Evolutionary conservation across 2,797 vertebrate genomes (phyloP).

Genomic region (Nannoperca obscura): DNA sequence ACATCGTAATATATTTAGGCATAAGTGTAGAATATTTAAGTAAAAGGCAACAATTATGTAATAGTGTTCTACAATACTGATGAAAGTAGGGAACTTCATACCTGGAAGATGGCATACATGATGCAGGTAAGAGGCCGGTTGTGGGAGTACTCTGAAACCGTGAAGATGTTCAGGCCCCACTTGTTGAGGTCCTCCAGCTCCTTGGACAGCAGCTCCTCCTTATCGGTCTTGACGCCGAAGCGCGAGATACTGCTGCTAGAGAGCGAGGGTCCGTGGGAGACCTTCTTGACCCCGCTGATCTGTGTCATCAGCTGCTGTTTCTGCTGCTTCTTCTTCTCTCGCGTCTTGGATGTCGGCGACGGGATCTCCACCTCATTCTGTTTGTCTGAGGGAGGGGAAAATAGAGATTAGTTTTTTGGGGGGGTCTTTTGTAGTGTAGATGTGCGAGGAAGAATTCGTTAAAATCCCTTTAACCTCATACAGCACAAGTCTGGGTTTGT

Average conservation of each 20-base stretch:
- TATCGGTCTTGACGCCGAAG: slow-evolving; percentile 96
- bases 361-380: slow-evolving; percentile 99
- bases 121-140: slow-evolving; percentile 96
- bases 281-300: slow-evolving; percentile 97
- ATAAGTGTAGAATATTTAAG: not conserved
- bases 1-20: not conserved
- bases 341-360: slow-evolving; percentile 94
- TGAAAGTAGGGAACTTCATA: slow-evolving; percentile 64
- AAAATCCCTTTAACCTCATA: not conserved
- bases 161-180: slow-evolving; percentile 99
- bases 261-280: slow-evolving; percentile 94
- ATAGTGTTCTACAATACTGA: not conserved
- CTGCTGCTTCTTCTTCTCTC: slow-evolving; percentile 96
- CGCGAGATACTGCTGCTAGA: slow-evolving; percentile 94
- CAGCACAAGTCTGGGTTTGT: not conserved
- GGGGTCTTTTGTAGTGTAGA: too few relatives aligned
- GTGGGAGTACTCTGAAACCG: slow-evolving; percentile 94
- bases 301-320: slow-evolving; percentile 98
- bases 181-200: slow-evolving; percentile 98
- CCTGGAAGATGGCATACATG: slow-evolving; percentile 99
- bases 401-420: not conserved
- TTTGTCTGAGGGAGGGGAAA: slow-evolving; percentile 87
- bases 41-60: not conserved
- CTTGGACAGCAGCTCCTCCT: slow-evolving; percentile 96
- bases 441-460: not conserved